Evolutionary conservation across 1,140 invertebrate species (phyloP).

Genomic region (Aphaenogaster floridana): DNA sequence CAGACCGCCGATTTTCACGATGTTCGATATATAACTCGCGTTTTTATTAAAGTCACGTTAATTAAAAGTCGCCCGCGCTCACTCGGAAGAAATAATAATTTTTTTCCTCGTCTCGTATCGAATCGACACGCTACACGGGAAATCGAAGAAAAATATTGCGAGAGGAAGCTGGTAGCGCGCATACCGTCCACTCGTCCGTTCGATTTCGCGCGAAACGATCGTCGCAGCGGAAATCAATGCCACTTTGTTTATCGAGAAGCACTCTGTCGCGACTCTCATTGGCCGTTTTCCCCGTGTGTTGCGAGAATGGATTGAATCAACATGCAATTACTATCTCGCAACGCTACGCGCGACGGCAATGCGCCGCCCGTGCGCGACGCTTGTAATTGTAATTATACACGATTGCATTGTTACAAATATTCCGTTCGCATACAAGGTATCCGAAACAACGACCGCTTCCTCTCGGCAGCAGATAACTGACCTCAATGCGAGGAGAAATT

Average conservation of each 20-base stretch:
- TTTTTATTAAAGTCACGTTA: conserved; percentile 61
- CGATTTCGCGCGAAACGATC: conserved; percentile 11
- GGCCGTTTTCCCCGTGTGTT: not conserved
- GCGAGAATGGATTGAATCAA: conserved; percentile 49
- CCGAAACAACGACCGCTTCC: not conserved
- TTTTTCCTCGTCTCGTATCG: not conserved
- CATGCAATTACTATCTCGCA: conserved; percentile 53
- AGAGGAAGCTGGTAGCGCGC: not conserved
- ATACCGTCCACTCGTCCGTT: not conserved
- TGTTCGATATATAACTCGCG: conserved; percentile 26
- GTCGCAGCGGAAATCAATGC: conserved; percentile 45
- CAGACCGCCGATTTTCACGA: conserved; percentile 30
- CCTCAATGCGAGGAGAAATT: not conserved
- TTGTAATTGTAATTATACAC: conserved; percentile 44
- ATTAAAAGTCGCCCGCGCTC: conserved; percentile 45
- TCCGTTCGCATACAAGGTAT: conserved; percentile 6
- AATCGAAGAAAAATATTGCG: conserved; percentile 58
- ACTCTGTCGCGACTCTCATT: conserved; percentile 22
- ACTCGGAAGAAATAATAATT: conserved; percentile 46
- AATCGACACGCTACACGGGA: conserved; percentile 29
- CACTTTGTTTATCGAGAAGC: conserved; percentile 41
- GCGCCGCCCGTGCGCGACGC: not conserved
- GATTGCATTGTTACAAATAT: conserved; percentile 52
- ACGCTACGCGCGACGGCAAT: conserved; percentile 3
- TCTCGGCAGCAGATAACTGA: not conserved